Base-by-base conservation (phyloP, 1,140 invertebrate genomes). In the Heliconius congener region DNA sequence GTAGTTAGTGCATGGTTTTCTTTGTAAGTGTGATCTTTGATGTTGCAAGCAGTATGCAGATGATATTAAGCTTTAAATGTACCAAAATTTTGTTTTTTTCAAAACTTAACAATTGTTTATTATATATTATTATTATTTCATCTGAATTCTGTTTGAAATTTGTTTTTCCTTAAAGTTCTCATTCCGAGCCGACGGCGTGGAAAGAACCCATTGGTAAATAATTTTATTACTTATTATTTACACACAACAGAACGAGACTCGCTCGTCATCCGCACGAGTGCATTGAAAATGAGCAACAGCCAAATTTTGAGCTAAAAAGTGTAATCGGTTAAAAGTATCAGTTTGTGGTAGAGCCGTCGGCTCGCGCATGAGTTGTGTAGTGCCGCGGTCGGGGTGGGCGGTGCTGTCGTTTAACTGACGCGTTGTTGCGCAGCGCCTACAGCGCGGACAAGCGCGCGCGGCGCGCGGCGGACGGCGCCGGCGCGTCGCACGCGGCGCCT, bases 381-480 rank as follows among this genome's bases (percentile, higher is more conserved):
- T 30, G 30, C 23, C 23, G 23, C 23, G 23, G 23, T 23, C 23
- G 23, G 0, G 23, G 23, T 23, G 30, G 30, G 30, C 30, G 30
- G 1, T 30, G 30, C 2, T 30, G 30, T 30, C 2, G 30, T 30
- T 0, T 46, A 46, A 46, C 42, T 9, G 8, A 9, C 6, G 50
- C 5, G 50, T 46, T 23, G 77, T 83, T 84, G 71, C 81, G 60
- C 85, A 92, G 91, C 88, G 86, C 91, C 79, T 92, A 92, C 88
- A 89, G 90, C 87, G 90, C 88, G 42, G 93, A 94, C 86, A 93
- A 52, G 73, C 72, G 70, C 82, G 82, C 74, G 89, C 71, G 85
- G 86, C 52, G 84, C 70, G 82, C 83, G 90, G 80, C 81, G 86
- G 80, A 83, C 73, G 73, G 81, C 73, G 78, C 73, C 71, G 79